phyloP scores from a whole-genome alignment of 2,113 vertebrate species.

The Synodontis membranacea region DNA sequence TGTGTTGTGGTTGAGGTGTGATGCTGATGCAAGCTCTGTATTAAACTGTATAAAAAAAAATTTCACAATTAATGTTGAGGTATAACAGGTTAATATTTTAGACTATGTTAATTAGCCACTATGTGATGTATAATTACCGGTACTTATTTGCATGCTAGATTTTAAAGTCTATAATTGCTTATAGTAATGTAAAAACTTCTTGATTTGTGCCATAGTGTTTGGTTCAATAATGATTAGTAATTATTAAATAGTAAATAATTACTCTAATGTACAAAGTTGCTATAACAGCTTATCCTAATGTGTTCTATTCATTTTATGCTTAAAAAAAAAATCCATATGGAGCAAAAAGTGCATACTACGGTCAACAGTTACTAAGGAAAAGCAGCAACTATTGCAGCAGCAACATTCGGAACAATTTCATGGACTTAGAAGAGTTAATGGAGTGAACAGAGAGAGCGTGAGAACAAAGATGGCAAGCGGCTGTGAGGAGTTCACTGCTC shows the following conservation, averaged over 20 bases:
- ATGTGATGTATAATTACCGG: not conserved
- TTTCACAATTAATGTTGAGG: not conserved
- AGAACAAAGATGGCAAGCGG: constrained; percentile 9
- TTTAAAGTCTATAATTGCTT: not conserved
- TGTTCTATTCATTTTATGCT: not conserved
- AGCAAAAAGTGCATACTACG: not conserved
- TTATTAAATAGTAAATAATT: too few species aligned
- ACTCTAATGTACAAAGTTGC: not conserved
- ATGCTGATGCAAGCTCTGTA: not conserved
- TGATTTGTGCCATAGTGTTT: not conserved
- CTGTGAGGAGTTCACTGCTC: constrained; percentile 2
- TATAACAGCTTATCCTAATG: not conserved
- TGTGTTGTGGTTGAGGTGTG: not conserved
- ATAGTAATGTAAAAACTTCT: not conserved
- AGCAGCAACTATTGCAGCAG: not conserved
- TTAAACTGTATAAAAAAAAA: not conserved
- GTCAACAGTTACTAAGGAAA: not conserved
- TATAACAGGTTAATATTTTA: not conserved
- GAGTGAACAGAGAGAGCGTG: not conserved
- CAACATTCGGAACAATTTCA: not conserved
- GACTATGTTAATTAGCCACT: not conserved
- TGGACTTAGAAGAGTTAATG: constrained; percentile 2
- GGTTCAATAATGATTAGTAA: too few species aligned
- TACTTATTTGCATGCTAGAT: not conserved
- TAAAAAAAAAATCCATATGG: not conserved